phyloP scores from a whole-genome alignment of 2,797 vertebrate genomes.

The Rhinichthys osculus region DNA sequence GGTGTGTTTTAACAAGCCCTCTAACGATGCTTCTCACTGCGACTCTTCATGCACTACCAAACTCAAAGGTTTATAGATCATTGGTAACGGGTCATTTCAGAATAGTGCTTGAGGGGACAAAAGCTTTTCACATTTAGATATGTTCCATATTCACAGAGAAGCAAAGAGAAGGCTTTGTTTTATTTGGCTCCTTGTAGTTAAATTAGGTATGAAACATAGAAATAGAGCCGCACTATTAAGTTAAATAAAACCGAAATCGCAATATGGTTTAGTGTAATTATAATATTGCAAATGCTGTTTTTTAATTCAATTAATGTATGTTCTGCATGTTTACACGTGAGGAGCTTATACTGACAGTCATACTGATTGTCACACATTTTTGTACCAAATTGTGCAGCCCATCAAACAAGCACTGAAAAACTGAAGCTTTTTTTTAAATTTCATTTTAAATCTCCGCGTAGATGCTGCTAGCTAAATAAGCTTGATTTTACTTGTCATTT shows the following conservation, averaged over 20 bases:
- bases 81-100: constrained; percentile 25
- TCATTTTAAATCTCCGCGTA: neutral
- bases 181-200: neutral
- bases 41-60: constrained; percentile 28
- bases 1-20: constrained; percentile 13
- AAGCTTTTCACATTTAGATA: neutral
- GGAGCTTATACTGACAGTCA: too few species aligned
- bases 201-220: neutral
- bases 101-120: neutral
- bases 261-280: neutral
- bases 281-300: neutral
- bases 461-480: neutral
- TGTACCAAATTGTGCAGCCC: too few species aligned
- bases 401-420: neutral
- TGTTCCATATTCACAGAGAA: neutral
- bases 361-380: too few species aligned
- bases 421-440: too few species aligned
- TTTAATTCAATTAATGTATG: neutral
- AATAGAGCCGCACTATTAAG: neutral
- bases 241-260: neutral
- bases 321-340: neutral
- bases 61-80: constrained; percentile 16
- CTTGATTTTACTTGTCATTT: neutral
- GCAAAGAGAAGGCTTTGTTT: neutral
- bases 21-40: neutral